Conservation (phyloP, 2,888 invertebrate genomes). For the Ypsolopha scabrella region DNA sequence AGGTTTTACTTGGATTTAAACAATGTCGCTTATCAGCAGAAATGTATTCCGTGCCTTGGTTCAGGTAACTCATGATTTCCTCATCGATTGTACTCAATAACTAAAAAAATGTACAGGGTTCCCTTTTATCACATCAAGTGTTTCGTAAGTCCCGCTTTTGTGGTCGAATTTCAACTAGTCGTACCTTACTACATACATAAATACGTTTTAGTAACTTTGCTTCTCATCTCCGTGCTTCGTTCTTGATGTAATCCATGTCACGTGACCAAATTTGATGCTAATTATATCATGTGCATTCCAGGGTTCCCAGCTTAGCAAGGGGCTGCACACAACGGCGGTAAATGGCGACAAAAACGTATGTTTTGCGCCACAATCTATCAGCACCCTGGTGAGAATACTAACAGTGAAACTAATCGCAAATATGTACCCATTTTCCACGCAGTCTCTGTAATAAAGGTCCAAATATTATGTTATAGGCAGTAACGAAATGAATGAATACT, state of each 20-base stretch:
- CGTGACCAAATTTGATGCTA: conserved; percentile 15
- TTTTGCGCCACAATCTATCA: conserved; percentile 42
- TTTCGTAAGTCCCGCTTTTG: conserved; percentile 44
- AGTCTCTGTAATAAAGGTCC: too few species aligned
- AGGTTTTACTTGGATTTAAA: conserved; percentile 18
- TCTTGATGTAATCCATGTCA: conserved; percentile 9
- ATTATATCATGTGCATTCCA: conserved; percentile 18
- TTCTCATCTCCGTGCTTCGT: neutral
- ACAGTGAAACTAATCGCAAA: conserved; percentile 45
- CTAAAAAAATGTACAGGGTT: conserved; percentile 1
- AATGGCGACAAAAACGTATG: conserved; percentile 53
- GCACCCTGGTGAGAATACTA: conserved; percentile 64
- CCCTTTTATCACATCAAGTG: conserved; percentile 16
- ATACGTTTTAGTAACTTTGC: neutral
- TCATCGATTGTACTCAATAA: conserved; percentile 6
- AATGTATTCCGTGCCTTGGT: conserved; percentile 46
- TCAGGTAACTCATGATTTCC: conserved; percentile 33
- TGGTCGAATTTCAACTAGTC: neutral
- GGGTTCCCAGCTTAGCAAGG: conserved; percentile 54
- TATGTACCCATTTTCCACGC: neutral
- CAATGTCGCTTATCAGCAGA: conserved; percentile 54
- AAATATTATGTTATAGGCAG: too few species aligned
- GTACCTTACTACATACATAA: neutral
- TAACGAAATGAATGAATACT: too few species aligned
- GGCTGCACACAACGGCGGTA: conserved; percentile 55